Evolutionary conservation across 2,888 invertebrate genomes (phyloP).

Genomic region (Caenorhabditis sp.): DNA sequence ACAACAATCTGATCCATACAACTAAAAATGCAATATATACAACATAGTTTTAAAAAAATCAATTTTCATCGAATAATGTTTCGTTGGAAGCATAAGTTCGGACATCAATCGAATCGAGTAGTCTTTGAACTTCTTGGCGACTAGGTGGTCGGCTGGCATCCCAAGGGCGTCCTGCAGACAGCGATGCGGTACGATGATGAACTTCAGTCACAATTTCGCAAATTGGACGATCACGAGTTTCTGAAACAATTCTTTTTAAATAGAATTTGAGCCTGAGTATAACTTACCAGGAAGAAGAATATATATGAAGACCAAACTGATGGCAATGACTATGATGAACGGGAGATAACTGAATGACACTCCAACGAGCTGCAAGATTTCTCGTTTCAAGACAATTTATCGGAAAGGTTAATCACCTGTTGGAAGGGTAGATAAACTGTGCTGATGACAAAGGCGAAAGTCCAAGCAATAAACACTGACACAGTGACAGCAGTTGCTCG

Average conservation of each 20-base stretch:
- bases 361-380: conserved; percentile 62
- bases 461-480: conserved; percentile 67
- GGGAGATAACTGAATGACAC: conserved; percentile 72
- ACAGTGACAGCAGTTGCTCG: conserved; percentile 67
- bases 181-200: conserved; percentile 44
- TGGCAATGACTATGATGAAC: conserved; percentile 70
- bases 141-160: conserved; percentile 47
- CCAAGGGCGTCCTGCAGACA: conserved; percentile 54
- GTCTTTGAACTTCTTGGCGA: conserved; percentile 44
- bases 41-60: neutral
- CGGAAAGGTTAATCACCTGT: too few relatives aligned
- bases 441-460: conserved; percentile 65
- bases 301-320: conserved; percentile 59
- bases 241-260: too few relatives aligned
- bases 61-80: conserved; percentile 2
- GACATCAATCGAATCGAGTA: conserved; percentile 40
- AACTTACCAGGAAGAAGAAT: conserved; percentile 60
- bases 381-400: conserved; percentile 26
- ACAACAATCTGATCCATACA: conserved; percentile 5
- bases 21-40: conserved; percentile 6
- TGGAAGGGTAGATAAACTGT: conserved; percentile 70
- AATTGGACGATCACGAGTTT: conserved; percentile 53
- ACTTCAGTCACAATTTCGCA: conserved; percentile 53
- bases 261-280: too few relatives aligned
- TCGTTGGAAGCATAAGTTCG: conserved; percentile 23